Conservation (phyloP, 2,797 vertebrate species). For the Phrynocephalus guinanensis region DNA sequence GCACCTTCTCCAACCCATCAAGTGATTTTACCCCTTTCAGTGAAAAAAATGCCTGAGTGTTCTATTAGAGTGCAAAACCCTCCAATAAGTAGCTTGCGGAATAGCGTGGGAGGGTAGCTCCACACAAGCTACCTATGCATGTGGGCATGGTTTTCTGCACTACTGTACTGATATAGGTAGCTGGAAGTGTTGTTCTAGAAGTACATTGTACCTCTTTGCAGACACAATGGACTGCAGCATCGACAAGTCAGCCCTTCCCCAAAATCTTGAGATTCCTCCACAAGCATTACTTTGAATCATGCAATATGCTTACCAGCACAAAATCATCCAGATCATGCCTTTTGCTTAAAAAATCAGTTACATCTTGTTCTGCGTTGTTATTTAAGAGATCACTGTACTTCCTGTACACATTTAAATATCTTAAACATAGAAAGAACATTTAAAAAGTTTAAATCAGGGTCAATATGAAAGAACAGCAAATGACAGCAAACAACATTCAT, state of each 20-base stretch:
- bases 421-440: conserved; percentile 70
- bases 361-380: conserved; percentile 76
- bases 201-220: not conserved
- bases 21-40: not conserved
- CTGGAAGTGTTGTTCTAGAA: not conserved
- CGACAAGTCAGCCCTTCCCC: not conserved
- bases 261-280: not conserved
- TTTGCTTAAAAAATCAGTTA: conserved; percentile 84
- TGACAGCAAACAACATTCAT: not conserved
- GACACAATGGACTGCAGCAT: not conserved
- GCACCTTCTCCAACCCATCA: not conserved
- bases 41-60: not conserved
- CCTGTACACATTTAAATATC: conserved; percentile 88
- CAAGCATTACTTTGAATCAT: not conserved
- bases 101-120: too few species aligned
- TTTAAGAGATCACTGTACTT: conserved; percentile 87
- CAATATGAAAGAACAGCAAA: not conserved
- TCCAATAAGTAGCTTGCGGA: too few species aligned
- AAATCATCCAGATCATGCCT: conserved; percentile 84
- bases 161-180: too few species aligned
- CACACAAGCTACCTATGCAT: not conserved
- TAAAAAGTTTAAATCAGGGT: not conserved
- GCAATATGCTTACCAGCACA: conserved; percentile 75
- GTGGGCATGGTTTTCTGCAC: not conserved
- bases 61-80: not conserved